These are phyloP conservation scores for Chelidonichthys spinosus DNA, from an alignment of 2,797 vertebrate genomes.

Conservation along the genomic window DNA sequence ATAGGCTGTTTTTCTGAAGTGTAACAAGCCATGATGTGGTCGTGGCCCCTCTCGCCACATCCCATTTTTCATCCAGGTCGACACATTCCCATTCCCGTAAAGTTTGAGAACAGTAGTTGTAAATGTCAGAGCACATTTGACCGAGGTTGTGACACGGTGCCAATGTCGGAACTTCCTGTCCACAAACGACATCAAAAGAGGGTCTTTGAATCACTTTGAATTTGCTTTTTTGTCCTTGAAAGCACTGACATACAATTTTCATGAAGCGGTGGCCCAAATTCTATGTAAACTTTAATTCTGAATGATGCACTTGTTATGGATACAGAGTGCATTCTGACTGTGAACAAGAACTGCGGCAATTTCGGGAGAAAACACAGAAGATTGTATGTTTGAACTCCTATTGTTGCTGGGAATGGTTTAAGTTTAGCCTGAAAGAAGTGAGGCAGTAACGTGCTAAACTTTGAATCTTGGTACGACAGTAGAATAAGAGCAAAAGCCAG, in stretches of 20 bases:
- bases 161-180: slow-evolving; percentile 19
- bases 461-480: neutral
- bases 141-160: neutral
- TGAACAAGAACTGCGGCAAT: slow-evolving; percentile 20
- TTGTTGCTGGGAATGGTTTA: neutral
- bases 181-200: slow-evolving; percentile 34
- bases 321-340: slow-evolving; percentile 51
- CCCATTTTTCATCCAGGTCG: neutral
- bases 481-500: slow-evolving; percentile 8
- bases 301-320: slow-evolving; percentile 61
- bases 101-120: slow-evolving; percentile 1
- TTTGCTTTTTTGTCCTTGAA: slow-evolving; percentile 65
- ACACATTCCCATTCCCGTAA: neutral
- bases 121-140: slow-evolving; percentile 31
- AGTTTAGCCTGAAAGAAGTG: neutral
- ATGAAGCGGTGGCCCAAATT: slow-evolving; percentile 48
- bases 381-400: slow-evolving; percentile 6
- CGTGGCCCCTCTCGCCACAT: neutral
- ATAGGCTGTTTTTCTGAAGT: neutral
- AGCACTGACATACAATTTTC: slow-evolving; percentile 57
- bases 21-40: neutral
- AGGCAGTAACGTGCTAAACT: neutral
- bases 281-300: slow-evolving; percentile 61
- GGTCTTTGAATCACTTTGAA: slow-evolving; percentile 49
- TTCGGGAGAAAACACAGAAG: slow-evolving; percentile 10